phyloP scores from a whole-genome alignment of 2,797 vertebrate genomes.

The Okamejei kenojei region DNA sequence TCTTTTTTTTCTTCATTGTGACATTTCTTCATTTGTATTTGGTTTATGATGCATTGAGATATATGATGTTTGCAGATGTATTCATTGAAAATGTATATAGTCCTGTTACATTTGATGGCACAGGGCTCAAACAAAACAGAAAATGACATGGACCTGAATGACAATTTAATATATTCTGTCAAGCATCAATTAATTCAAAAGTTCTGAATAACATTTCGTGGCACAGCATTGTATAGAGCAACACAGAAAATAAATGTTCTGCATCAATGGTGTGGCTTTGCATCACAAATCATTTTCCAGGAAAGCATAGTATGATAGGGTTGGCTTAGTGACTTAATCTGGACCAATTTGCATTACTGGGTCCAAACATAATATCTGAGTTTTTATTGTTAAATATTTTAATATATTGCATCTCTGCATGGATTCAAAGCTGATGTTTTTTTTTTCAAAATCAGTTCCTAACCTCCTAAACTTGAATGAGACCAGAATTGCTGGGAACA shows the following conservation, averaged over 20 bases:
- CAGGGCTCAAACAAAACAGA: background rate
- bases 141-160: background rate
- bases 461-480: too few relatives aligned
- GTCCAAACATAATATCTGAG: too few relatives aligned
- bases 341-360: too few relatives aligned
- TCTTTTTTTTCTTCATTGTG: background rate
- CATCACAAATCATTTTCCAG: background rate
- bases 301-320: background rate
- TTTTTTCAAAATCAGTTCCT: too few relatives aligned
- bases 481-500: too few relatives aligned
- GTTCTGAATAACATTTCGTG: background rate
- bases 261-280: background rate
- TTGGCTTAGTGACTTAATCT: too few relatives aligned
- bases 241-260: background rate
- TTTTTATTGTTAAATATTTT: too few relatives aligned
- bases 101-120: background rate
- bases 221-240: background rate
- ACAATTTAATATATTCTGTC: background rate
- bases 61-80: background rate
- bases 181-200: background rate
- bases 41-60: background rate
- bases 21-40: background rate
- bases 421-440: too few relatives aligned
- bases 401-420: too few relatives aligned
- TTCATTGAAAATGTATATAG: background rate